Percentiles rank a stretch among this genome's conserved stretches.
These are phyloP conservation scores for Cossypha polioptera DNA, from an alignment of 2,797 vertebrate genomes.

Conservation along the genomic window DNA sequence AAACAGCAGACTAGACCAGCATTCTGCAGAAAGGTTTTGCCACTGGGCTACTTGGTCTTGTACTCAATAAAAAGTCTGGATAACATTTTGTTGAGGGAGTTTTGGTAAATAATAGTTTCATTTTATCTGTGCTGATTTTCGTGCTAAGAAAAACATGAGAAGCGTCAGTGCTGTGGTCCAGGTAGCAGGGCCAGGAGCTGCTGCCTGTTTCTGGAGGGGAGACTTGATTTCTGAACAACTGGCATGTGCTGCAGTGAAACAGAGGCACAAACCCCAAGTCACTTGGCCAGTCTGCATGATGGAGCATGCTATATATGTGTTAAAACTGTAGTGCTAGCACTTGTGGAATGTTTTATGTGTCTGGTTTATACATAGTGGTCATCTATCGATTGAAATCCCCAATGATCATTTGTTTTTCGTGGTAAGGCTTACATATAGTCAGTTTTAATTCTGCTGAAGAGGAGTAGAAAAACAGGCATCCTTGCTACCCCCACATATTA, in stretches of 20 bases:
- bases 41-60: neutral
- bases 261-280: neutral
- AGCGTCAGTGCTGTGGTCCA: neutral
- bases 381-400: neutral
- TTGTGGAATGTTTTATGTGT: neutral
- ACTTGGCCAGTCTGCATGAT: neutral
- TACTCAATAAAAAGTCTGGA: neutral
- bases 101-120: neutral
- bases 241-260: neutral
- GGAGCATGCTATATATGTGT: neutral
- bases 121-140: neutral
- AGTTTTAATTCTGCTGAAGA: neutral
- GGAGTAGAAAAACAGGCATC: neutral
- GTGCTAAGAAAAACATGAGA: neutral
- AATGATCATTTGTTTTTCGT: neutral
- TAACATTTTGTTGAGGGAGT: neutral
- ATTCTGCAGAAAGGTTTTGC: neutral
- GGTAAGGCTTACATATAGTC: neutral
- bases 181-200: neutral
- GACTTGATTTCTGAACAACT: neutral
- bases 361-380: neutral
- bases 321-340: neutral
- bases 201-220: neutral
- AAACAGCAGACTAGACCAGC: accelerated
- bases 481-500: neutral